Conservation (phyloP, 1,140 invertebrate species). For the Cecropterus lyciades region DNA sequence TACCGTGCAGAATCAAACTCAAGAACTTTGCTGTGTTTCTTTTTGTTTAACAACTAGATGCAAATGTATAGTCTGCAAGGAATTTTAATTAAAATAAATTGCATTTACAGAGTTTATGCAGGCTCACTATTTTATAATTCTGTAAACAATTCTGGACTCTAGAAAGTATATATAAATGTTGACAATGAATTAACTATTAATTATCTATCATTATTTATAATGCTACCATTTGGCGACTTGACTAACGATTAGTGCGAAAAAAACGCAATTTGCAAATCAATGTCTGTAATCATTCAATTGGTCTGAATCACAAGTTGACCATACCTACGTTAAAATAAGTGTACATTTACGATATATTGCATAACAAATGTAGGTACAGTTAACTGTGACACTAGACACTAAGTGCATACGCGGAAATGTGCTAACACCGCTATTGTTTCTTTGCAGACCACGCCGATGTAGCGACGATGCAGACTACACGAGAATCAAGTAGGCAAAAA, state of each 20-base stretch:
- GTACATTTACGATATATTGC: conserved; percentile 14
- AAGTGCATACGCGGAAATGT: conserved; percentile 31
- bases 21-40: background rate
- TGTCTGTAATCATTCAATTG: conserved; percentile 7
- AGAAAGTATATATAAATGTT: no score
- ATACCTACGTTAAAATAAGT: no score
- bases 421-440: conserved; percentile 19
- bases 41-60: conserved; percentile 21
- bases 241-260: background rate
- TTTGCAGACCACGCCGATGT: conserved; percentile 71
- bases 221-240: no score
- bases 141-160: no score
- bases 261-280: background rate
- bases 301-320: background rate
- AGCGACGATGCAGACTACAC: conserved; percentile 73
- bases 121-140: background rate
- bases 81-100: conserved; percentile 29
- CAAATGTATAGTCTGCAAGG: conserved; percentile 21
- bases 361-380: conserved; percentile 23
- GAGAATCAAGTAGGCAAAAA: conserved; percentile 75
- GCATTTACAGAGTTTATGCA: no score
- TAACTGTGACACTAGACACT: conserved; percentile 23
- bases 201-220: no score
- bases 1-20: conserved; percentile 4
- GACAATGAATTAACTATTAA: no score